Evolutionary conservation across 64 coral and sea anemone genomes (phyloP).

Genomic region (Montipora efflorescens): DNA sequence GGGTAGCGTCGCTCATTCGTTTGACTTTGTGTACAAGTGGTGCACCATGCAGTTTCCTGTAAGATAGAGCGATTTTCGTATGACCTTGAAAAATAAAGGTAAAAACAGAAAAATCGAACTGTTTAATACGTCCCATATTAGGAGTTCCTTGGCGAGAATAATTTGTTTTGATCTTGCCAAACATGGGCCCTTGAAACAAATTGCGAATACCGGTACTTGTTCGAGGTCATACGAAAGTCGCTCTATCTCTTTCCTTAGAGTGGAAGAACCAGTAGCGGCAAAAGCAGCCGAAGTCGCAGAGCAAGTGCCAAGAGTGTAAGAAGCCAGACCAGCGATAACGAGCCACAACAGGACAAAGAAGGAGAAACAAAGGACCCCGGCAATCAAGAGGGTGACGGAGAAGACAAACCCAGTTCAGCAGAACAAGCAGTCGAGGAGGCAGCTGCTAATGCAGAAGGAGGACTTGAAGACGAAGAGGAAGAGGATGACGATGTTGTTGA

Average conservation of each 20-base stretch:
- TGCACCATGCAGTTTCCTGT: too few relatives aligned
- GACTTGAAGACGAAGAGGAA: constrained; percentile 77
- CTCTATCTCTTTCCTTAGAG: constrained; percentile 42
- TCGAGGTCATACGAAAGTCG: too few relatives aligned
- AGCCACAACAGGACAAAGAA: constrained; percentile 67
- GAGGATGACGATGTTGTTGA: constrained; percentile 99
- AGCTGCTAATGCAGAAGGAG: not conserved
- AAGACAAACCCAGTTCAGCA: constrained; percentile 49
- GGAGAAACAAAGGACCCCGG: constrained; percentile 52
- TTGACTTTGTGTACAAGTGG: too few relatives aligned
- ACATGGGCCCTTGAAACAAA: too few relatives aligned
- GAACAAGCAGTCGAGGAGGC: constrained; percentile 51
- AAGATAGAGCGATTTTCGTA: too few relatives aligned
- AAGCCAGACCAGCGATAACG: constrained; percentile 76
- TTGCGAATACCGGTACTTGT: not conserved
- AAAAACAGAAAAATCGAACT: too few relatives aligned
- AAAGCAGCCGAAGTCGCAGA: constrained; percentile 82
- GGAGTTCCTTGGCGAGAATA: too few relatives aligned
- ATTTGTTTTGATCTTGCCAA: too few relatives aligned
- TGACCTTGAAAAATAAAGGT: too few relatives aligned
- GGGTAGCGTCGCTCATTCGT: too few relatives aligned
- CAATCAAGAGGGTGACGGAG: constrained; percentile 59
- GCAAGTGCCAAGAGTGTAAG: constrained; percentile 84
- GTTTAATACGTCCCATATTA: too few relatives aligned
- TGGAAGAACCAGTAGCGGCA: constrained; percentile 84